Percentiles rank a stretch among this genome's conserved stretches.
Evolutionary conservation across 2,797 vertebrate species (phyloP).

Genomic region (Limnodromus scolopaceus): DNA sequence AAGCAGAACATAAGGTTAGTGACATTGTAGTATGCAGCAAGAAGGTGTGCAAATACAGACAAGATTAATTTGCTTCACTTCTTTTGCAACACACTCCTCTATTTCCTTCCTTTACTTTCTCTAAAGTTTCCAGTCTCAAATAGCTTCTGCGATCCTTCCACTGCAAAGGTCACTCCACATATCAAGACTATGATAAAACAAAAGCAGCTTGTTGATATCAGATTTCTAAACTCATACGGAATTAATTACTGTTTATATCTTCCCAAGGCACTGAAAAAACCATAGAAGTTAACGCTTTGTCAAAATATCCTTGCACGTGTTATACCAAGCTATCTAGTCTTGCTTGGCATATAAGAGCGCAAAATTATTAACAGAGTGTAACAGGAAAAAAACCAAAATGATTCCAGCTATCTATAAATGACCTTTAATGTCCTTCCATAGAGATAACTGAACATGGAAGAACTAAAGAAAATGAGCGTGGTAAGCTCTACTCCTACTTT

Average conservation of each 20-base stretch:
- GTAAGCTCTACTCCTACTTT: not conserved
- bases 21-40: not conserved
- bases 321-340: not conserved
- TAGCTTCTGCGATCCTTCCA: not conserved
- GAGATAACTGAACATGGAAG: not conserved
- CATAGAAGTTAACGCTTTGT: not conserved
- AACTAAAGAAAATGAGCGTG: not conserved
- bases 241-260: not conserved
- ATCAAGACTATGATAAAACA: not conserved
- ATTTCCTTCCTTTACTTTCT: conserved; percentile 4
- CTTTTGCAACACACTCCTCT: not conserved
- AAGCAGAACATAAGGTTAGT: not conserved
- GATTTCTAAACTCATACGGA: not conserved
- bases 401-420: not conserved
- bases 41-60: not conserved
- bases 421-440: not conserved
- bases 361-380: not conserved
- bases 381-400: not conserved
- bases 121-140: not conserved
- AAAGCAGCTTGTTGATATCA: not conserved
- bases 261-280: not conserved
- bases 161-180: not conserved
- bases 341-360: not conserved
- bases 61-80: not conserved
- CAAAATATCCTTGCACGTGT: not conserved